Base-by-base conservation (phyloP, 2,797 vertebrate species). In the Leucoraja ocellata region DNA sequence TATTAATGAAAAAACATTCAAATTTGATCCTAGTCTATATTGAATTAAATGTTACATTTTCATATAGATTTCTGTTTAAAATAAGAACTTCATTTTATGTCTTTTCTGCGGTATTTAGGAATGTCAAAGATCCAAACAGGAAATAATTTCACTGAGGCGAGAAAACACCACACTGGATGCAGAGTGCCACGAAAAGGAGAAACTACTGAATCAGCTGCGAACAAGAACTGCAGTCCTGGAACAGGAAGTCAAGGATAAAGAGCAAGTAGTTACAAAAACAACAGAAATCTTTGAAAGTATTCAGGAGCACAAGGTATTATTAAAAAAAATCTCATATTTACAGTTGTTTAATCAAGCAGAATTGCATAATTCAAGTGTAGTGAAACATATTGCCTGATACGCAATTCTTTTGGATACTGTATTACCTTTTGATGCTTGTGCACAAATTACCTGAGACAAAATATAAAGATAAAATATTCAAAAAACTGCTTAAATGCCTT, bases 161-260 rank as follows among this genome's bases (percentile, higher is more conserved):
- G 95, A 94, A 73, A 93, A 91, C 10, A 1, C 83, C 54, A 94
- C 80, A 92, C 91, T 94, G 77, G 94, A 94, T 84, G 84, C 32
- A 0, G 94, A 94, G 39, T 93, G 79, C n/a, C 18, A 90, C 9
- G 91, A 94, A 73, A 95, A 94, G 28, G 93, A 94, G 21, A 93
- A 94, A 54, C 21, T 86, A 28, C 36, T 93, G 76, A 95, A 94
- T 76, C 65, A 94, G 39, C 77, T 93, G 2, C 93, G 46, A 32
- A 91, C 93, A 32, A 11, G 61, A 76, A 92, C 93, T 91, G 94
- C 93, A 93, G 93, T 77, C 63, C n/a, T 94, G 81, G 93, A 95
- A 93, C 23, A 94, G 93, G 93, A 95, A 94, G 65, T 94, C 16
- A 95, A 94, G 84, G 79, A 93, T 63, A 94, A 94, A 93, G 78